Conservation (phyloP, 1,140 invertebrate genomes). For the Meloidogyne floridensis region DNA sequence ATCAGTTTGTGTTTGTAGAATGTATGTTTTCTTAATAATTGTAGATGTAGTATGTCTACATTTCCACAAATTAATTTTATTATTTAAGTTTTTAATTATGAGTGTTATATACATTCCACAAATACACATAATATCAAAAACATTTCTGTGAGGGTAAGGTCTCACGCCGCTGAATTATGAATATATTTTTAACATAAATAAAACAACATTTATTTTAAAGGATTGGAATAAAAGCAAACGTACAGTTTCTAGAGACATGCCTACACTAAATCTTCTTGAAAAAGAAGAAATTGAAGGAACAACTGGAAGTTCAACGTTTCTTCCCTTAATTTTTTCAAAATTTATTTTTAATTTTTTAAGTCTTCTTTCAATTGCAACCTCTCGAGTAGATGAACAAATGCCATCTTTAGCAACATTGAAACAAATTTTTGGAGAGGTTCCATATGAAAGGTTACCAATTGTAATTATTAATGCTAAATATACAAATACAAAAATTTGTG, state of each 20-base stretch:
- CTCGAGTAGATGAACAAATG: slow-evolving; percentile 49
- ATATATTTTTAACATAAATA: background rate
- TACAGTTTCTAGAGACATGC: background rate
- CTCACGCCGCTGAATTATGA: no score
- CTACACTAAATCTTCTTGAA: background rate
- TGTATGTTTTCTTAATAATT: no score
- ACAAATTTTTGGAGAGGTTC: slow-evolving; percentile 53
- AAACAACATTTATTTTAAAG: background rate
- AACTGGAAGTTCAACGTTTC: background rate
- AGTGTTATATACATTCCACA: no score
- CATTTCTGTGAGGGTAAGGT: no score
- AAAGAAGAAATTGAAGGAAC: background rate
- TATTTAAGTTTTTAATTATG: no score
- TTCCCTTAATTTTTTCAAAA: background rate
- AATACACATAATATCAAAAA: no score
- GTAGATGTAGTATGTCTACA: no score
- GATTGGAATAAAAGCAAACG: slow-evolving; percentile 1
- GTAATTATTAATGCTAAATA: slow-evolving; percentile 61
- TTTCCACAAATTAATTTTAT: no score
- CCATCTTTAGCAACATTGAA: slow-evolving; percentile 55
- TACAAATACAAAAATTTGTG: slow-evolving; percentile 61
- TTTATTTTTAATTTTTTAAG: slow-evolving; percentile 35
- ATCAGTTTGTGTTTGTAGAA: no score
- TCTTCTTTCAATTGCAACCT: slow-evolving; percentile 49
- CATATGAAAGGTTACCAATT: slow-evolving; percentile 57